Percentiles rank a stretch among this genome's conserved stretches.
phyloP scores from a whole-genome alignment of 2,113 vertebrate species.

The Mus musculus region DNA sequence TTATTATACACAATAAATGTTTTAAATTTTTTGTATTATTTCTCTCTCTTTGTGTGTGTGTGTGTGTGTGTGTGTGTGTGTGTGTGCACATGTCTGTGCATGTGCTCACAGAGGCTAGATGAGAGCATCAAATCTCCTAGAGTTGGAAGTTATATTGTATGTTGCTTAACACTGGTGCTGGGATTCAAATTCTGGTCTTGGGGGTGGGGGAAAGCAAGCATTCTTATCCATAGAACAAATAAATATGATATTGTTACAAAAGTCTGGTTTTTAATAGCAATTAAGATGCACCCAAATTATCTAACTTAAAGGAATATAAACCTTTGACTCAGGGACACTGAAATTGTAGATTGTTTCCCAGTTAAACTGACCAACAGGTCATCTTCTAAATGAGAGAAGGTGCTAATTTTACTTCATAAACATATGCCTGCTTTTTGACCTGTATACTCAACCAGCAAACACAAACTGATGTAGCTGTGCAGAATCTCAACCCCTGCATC shows the following conservation, averaged over 20 bases:
- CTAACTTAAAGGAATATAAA: not conserved
- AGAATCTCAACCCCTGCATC: not conserved
- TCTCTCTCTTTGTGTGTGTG: too few species aligned
- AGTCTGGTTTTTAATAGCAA: not conserved
- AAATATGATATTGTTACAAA: not conserved
- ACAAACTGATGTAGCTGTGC: not conserved
- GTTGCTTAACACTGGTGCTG: too few species aligned
- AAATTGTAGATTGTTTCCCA: slow-evolving; percentile 2
- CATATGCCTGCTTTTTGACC: slow-evolving; percentile 35
- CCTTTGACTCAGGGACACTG: not conserved
- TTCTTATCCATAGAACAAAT: too few species aligned
- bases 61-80: too few species aligned
- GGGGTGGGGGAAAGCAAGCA: too few species aligned
- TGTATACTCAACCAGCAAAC: not conserved
- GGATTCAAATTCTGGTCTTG: too few species aligned
- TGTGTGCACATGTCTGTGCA: too few species aligned
- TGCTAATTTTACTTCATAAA: slow-evolving; percentile 31
- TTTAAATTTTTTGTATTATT: too few species aligned
- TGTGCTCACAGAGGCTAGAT: too few species aligned
- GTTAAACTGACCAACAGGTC: not conserved
- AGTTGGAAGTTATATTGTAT: too few species aligned
- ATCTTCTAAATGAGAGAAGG: not conserved
- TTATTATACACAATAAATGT: too few species aligned
- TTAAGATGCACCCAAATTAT: not conserved
- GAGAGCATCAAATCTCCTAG: too few species aligned